These are phyloP conservation scores for Drosophila athabasca DNA, from an alignment of 1,140 invertebrate species.

Conservation along the genomic window DNA sequence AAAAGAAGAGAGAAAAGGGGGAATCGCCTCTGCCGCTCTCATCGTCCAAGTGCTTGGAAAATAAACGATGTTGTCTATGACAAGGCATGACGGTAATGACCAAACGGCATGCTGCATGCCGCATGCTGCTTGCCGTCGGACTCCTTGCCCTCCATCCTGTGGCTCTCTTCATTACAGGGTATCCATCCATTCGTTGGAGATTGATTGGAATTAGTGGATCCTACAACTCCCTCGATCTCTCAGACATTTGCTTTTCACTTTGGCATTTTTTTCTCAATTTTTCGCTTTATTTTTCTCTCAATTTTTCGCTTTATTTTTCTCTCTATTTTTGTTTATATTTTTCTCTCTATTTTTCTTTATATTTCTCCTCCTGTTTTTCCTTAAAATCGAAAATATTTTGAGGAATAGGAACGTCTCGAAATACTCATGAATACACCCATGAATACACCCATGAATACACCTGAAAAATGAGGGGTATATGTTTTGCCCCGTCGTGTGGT, in stretches of 20 bases:
- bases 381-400: constrained; percentile 31
- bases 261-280: neutral
- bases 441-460: no score
- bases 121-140: constrained; percentile 2
- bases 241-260: neutral
- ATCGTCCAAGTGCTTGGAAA: constrained; percentile 53
- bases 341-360: neutral
- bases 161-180: no score
- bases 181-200: no score
- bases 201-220: neutral
- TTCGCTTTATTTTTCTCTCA: no score
- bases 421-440: no score
- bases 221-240: neutral
- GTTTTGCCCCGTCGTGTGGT: no score
- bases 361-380: constrained; percentile 30
- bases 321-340: neutral
- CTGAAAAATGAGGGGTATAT: no score
- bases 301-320: neutral
- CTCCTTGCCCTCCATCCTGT: constrained; percentile 2
- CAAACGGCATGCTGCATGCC: constrained; percentile 21
- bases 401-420: constrained; percentile 13
- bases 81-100: constrained; percentile 81
- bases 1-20: constrained; percentile 31
- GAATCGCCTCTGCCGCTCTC: neutral
- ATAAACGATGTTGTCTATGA: constrained; percentile 82